phyloP scores from a whole-genome alignment of 2,113 vertebrate genomes.

The Halcyon senegalensis region DNA sequence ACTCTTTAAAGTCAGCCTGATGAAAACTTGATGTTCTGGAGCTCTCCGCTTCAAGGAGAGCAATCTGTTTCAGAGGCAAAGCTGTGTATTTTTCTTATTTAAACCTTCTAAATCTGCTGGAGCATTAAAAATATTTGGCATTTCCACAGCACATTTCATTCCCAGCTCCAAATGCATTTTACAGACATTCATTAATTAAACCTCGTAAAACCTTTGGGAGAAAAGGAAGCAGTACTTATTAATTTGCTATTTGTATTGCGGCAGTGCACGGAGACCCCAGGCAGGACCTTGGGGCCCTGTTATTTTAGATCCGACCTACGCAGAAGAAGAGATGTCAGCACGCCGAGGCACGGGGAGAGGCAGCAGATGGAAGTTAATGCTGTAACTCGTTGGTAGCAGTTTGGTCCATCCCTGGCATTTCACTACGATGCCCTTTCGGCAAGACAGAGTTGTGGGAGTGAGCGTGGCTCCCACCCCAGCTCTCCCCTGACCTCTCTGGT shows the following conservation, averaged over 20 bases:
- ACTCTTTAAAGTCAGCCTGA: slow-evolving; percentile 64
- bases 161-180: slow-evolving; percentile 60
- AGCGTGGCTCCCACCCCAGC: accelerated
- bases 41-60: slow-evolving; percentile 38
- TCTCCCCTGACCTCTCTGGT: not conserved
- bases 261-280: not conserved
- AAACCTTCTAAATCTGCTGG: slow-evolving; percentile 66
- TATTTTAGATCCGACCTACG: slow-evolving; percentile 27
- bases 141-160: slow-evolving; percentile 71
- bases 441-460: not conserved
- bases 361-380: not conserved
- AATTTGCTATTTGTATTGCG: slow-evolving; percentile 60
- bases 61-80: slow-evolving; percentile 56
- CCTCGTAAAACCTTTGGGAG: slow-evolving; percentile 56
- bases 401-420: not conserved
- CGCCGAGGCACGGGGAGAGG: not conserved
- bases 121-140: slow-evolving; percentile 70
- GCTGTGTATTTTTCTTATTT: slow-evolving; percentile 68
- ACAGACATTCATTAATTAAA: slow-evolving; percentile 67
- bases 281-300: slow-evolving; percentile 41
- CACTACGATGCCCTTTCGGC: not conserved
- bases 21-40: slow-evolving; percentile 67
- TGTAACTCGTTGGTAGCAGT: not conserved
- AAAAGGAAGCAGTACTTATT: slow-evolving; percentile 41
- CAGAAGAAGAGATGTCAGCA: slow-evolving; percentile 35